phyloP scores from a whole-genome alignment of 2,113 vertebrate genomes.

The Erythrolamprus reginae region DNA sequence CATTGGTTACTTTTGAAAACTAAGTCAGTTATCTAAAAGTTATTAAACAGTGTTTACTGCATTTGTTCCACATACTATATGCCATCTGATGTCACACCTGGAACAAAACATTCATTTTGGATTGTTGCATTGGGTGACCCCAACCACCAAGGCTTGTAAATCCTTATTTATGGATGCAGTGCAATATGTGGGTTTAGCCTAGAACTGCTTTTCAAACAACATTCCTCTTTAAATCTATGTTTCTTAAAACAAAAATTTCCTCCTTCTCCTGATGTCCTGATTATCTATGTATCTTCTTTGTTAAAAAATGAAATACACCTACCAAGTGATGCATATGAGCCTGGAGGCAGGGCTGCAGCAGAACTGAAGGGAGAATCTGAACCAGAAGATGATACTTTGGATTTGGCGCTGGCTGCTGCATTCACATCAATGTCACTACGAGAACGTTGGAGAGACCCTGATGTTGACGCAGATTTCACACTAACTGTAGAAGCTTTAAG shows the following conservation, averaged over 20 bases:
- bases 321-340: constrained; percentile 98
- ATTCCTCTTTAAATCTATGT: not conserved
- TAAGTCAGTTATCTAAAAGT: not conserved
- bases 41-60: not conserved
- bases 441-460: constrained; percentile 92
- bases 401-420: constrained; percentile 93
- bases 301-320: constrained; percentile 44
- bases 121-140: not conserved
- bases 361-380: constrained; percentile 84
- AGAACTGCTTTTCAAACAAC: not conserved
- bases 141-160: not conserved
- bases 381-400: constrained; percentile 81
- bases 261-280: not conserved
- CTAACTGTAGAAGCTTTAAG: constrained; percentile 82
- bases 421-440: constrained; percentile 97
- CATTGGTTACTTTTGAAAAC: not conserved
- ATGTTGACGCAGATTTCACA: constrained; percentile 75
- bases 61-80: not conserved
- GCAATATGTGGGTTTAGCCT: not conserved
- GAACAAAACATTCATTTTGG: not conserved
- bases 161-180: not conserved
- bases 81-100: not conserved
- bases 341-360: constrained; percentile 89
- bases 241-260: not conserved
- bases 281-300: not conserved